Base-by-base conservation (phyloP, 2,113 vertebrate species). In the Poeciliopsis retropinna region DNA sequence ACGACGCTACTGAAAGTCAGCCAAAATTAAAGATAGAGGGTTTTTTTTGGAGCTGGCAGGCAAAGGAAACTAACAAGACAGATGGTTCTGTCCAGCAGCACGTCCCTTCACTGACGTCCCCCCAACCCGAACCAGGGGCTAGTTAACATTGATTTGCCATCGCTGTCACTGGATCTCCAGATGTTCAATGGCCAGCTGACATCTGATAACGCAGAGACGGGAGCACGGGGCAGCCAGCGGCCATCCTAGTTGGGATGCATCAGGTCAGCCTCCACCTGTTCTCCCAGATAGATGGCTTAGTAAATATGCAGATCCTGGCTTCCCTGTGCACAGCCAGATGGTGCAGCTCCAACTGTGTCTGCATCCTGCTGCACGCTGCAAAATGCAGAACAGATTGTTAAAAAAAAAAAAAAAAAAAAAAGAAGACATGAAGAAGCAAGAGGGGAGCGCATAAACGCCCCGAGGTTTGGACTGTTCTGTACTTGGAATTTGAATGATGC, bases 191-290 rank as follows among this genome's bases (percentile, higher is more conserved):
- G 77, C 76, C 64, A 66, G 70, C 31, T 91, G 90, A 89, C 87
- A 89, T 92, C 90, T 87, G 92, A 89, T 84, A 70, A 74, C 31
- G 22, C 64, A 64, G 28, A 83, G 77, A 86, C 82, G 77, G 73
- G 74, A 85, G 84, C 80, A 37, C 75, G 67, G 67, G 63, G 75
- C 47, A 72, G 62, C 32, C 77, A 70, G 60, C 74, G 37, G 77
- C 69, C 70, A 27, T 80, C 75, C 37, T 74, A 63, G 47, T 85
- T 76, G 57, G 19, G 66, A 87, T 86, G 79, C 85, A 92, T 88
- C 70, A 87, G 79, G 47, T 75, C 62, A 82, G 87, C 67, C 70
- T 89, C 82, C 84, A 91, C 82, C 89, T 91, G 89, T 73, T 75
- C 81, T 37, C 60, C 41, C 61, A 74, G 80, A 78, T 75, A 68